These are phyloP conservation scores for Drosophila sproati DNA, from an alignment of 1,140 invertebrate genomes.

Conservation along the genomic window DNA sequence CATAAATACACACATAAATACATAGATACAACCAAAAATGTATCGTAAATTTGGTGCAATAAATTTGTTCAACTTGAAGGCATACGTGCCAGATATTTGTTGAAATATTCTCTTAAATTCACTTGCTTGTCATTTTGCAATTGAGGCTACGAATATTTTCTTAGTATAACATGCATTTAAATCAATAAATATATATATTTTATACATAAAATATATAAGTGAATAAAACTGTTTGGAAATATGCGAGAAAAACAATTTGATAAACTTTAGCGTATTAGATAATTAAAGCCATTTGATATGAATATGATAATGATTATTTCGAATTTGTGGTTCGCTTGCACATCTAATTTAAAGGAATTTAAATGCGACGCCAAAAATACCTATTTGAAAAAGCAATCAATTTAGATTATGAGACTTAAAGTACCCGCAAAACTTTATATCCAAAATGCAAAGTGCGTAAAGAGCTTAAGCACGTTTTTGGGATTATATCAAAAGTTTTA, in stretches of 20 bases:
- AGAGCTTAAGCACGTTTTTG: constrained; percentile 11
- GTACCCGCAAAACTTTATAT: neutral
- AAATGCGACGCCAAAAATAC: neutral
- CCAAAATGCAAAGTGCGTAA: constrained; percentile 1
- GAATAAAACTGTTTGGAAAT: neutral
- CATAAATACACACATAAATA: neutral
- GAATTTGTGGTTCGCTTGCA: too few species aligned
- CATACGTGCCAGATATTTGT: constrained; percentile 25
- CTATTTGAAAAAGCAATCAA: neutral
- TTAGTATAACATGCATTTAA: neutral
- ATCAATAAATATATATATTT: too few species aligned
- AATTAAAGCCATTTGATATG: neutral
- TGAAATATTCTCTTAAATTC: neutral
- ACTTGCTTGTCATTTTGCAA: neutral
- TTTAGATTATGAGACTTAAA: constrained; percentile 3
- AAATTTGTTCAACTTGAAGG: constrained; percentile 61
- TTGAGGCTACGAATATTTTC: neutral
- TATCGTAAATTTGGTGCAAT: constrained; percentile 63
- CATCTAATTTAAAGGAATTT: too few species aligned
- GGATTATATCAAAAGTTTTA: constrained; percentile 2
- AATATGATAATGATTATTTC: too few species aligned
- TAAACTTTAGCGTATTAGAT: neutral
- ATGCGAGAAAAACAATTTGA: neutral
- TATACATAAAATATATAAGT: too few species aligned
- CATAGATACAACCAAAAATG: constrained; percentile 32